Base-by-base conservation (phyloP, 2,888 invertebrate genomes). In the Biston stratarius region DNA sequence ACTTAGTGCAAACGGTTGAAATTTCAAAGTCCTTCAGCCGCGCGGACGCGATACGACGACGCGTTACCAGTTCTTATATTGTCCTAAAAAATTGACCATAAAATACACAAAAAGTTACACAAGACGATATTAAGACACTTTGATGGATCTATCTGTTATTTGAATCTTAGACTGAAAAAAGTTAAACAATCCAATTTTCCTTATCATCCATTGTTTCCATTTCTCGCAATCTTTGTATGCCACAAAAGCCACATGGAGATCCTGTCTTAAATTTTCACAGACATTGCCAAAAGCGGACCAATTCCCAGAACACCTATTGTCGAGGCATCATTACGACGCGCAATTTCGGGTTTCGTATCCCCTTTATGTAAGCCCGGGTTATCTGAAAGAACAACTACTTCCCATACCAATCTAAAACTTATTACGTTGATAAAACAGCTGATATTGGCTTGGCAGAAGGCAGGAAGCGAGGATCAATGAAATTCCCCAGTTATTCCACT, bases 221-320 rank as follows among this genome's bases (percentile, higher is more conserved):
- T 57, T 47, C 58, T 40, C 56, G 66, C 61, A 70, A 67, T 78
- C 75, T 69, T 81, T 78, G 79, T 80, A 70, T 71, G 69, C 75
- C 75, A 70, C 72, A 75, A 77, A 77, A 76, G 81, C 88, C 88
- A 88, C 87, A 87, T 88, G 84, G 84, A 78, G 82, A 81, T 81
- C 76, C 80, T 77, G 78, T 75, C 80, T 83, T 85, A 89, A 91
- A 91, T 90, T 92, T 85, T 90, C 91, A 86, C 86, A 87, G 85
- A 81, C 83, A 77, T 83, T 77, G 88, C 90, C 91, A 91, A 92
- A 91, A 90, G 83, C 79, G 77, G 74, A 70, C 77, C 82, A 76
- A 90, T 83, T 93, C 93, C 84, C 87, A 84, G 93, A 94, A 93
- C 83, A 78, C 79, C 92, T 85, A 90, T 94, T 94, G 93, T 93